phyloP scores from a whole-genome alignment of 1,140 invertebrate genomes.

The Mycetomoellerius zeteki region DNA sequence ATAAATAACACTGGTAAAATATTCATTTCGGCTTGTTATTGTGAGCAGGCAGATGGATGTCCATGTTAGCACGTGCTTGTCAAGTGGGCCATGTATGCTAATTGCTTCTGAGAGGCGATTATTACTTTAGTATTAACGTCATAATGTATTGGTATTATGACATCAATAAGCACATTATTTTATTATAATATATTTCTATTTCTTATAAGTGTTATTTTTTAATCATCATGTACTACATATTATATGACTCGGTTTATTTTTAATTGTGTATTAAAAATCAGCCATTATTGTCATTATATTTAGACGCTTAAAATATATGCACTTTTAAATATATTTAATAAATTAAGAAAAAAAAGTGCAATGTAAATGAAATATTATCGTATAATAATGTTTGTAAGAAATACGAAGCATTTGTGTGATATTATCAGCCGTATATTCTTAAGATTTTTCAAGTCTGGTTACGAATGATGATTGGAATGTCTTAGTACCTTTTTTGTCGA shows the following conservation, averaged over 20 bases:
- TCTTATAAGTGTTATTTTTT: background rate
- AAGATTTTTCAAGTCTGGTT: background rate
- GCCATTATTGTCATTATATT: background rate
- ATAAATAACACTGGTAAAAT: constrained; percentile 39
- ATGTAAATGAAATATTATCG: background rate
- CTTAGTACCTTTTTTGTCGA: constrained; percentile 24
- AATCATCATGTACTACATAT: background rate
- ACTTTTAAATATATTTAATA: background rate
- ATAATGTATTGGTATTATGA: background rate
- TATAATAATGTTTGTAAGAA: constrained; percentile 2
- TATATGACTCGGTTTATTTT: background rate
- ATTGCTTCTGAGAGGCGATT: constrained; percentile 1
- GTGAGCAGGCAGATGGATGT: constrained; percentile 15
- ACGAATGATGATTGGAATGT: constrained; percentile 32
- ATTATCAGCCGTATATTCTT: background rate
- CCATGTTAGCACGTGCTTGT: constrained; percentile 27
- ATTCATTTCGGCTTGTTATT: constrained; percentile 18
- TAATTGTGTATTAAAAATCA: background rate
- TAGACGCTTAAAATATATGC: background rate
- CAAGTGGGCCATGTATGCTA: background rate
- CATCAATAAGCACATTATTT: background rate
- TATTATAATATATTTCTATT: background rate
- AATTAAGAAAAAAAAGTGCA: background rate
- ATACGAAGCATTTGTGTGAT: background rate
- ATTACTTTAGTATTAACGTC: constrained; percentile 7